Evolutionary conservation across 2,888 invertebrate species (phyloP), one percentile per base, ranked within the genome.

Genomic region (Alloplasta piceator): DNA sequence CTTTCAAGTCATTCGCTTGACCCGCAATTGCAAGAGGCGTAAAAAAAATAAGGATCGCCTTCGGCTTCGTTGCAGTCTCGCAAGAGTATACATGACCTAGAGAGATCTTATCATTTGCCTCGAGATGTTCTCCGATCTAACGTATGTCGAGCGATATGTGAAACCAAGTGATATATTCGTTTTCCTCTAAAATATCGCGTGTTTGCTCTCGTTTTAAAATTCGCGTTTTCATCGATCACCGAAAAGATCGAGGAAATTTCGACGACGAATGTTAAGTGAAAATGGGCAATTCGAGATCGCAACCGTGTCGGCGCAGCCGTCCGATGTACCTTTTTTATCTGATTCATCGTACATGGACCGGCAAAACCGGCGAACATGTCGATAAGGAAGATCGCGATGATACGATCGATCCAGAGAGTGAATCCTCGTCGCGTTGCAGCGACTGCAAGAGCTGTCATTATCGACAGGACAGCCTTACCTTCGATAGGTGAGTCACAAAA

Each of bases 331-430:
- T 95, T 81, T 92, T 96, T 85, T 95, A 95, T 90, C 92, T 96
- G 78, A 95, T 96, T 86, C 95, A 95, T 86, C 94, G 95, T 83
- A 95, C 95, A 10, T 96, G 95, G 95, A 95, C 94, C 87, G 94
- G 95, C 10, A 78, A 78, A 7, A 94, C 95, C 85, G 26, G 26
- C 3, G 46, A 77, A 61, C 41, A 86, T 61, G 84, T 85, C 56
- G 78, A 81, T 64, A 78, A 77, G 52, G 77, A 83, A 76, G 39
- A 77, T 41, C 84, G 82, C 61, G 87, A 86, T 10, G 87, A 89
- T 80, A 60, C 16, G 16, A 86, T 80, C 86, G 91, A 91, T 75
- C 86, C 87, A 46, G 90, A 89, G 16, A 91, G 90, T 41, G 90
- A 92, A 26, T 50, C 90, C 0, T 91, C 88, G 64, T 91, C 88